phyloP scores from a whole-genome alignment of 2,113 vertebrate species.

The Albula glossodonta region DNA sequence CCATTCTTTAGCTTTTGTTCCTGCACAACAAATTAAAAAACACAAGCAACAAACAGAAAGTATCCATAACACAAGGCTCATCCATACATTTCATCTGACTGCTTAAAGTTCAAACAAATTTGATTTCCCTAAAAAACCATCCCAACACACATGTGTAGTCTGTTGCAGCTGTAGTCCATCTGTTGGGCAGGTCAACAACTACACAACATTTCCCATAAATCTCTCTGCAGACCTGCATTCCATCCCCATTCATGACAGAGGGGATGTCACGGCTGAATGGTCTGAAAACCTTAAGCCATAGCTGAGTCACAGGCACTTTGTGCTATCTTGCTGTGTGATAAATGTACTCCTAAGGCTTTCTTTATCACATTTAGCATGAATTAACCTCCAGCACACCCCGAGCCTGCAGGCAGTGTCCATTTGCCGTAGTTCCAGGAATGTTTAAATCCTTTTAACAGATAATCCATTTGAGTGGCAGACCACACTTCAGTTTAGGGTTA shows the following conservation, averaged over 20 bases:
- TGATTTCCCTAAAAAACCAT: background rate
- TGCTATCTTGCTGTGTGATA: background rate
- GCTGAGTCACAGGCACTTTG: background rate
- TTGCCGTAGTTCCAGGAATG: too few species aligned
- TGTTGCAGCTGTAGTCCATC: background rate
- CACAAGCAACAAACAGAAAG: background rate
- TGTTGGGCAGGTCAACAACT: background rate
- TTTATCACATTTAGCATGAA: background rate
- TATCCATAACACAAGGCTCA: background rate
- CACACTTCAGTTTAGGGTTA: too few species aligned
- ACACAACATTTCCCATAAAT: background rate
- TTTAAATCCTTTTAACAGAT: too few species aligned
- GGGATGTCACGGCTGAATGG: background rate
- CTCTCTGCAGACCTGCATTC: background rate
- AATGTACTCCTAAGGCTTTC: background rate
- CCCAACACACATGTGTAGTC: background rate
- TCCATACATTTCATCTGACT: background rate
- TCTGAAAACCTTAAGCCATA: background rate
- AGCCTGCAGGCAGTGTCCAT: background rate
- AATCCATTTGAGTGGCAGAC: too few species aligned
- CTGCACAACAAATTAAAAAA: background rate
- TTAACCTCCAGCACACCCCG: background rate
- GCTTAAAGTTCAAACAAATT: background rate
- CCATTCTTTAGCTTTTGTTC: too few species aligned
- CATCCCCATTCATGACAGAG: background rate